Conservation (phyloP, 37 sponge, comb jelly and placozoan genomes). For the Halisarca cf. caerulea region DNA sequence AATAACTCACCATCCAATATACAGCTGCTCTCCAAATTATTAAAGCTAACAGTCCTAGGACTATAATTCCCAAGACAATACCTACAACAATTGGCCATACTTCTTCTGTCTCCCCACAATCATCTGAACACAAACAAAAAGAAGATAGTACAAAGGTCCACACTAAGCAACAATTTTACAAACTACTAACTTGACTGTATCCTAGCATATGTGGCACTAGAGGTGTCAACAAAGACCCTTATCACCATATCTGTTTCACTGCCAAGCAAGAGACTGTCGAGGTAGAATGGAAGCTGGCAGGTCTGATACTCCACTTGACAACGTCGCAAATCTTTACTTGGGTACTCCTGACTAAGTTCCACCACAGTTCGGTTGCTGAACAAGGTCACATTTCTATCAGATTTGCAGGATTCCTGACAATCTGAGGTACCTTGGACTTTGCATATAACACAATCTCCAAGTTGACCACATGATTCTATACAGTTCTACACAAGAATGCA, state of each 20-base stretch:
- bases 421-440: background rate
- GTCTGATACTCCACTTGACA: background rate
- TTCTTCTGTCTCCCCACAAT: background rate
- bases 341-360: background rate
- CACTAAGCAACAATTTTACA: too few species aligned
- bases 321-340: background rate
- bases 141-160: too few species aligned
- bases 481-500: too few species aligned
- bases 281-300: slow-evolving; percentile 13
- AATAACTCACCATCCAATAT: slow-evolving; percentile 12
- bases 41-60: background rate
- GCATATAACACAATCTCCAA: slow-evolving; percentile 16
- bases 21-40: slow-evolving; percentile 11
- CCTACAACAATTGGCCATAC: slow-evolving; percentile 18
- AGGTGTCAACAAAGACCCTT: background rate
- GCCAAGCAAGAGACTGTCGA: background rate
- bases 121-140: background rate
- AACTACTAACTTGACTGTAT: background rate
- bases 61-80: background rate
- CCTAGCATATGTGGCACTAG: background rate
- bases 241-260: background rate
- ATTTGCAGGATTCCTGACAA: background rate
- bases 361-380: background rate
- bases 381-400: background rate
- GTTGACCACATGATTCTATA: background rate